A percentile compares a stretch with the other conserved stretches of the same genome.
These are phyloP conservation scores for Xenopus borealis DNA, from an alignment of 2,113 vertebrate genomes.

Conservation along the genomic window DNA sequence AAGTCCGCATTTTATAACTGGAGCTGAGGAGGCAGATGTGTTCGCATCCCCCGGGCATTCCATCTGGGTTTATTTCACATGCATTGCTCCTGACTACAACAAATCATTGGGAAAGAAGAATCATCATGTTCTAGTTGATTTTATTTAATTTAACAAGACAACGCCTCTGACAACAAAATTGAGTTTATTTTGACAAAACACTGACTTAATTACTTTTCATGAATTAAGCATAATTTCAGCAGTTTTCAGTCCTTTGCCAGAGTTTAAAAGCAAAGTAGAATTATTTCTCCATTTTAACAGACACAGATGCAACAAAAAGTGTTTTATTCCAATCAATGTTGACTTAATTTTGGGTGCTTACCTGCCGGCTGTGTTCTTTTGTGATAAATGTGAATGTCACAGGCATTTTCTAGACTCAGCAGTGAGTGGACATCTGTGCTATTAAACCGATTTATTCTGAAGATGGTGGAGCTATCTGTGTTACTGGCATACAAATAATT, in stretches of 20 bases:
- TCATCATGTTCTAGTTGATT: conserved; percentile 48
- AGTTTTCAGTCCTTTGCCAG: background rate
- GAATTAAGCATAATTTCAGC: conserved; percentile 32
- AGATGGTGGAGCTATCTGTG: conserved; percentile 72
- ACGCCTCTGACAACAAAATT: conserved; percentile 9
- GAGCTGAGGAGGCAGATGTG: conserved; percentile 92
- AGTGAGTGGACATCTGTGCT: conserved; percentile 71
- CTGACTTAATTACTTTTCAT: conserved; percentile 14
- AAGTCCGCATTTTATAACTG: conserved; percentile 89
- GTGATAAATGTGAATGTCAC: conserved; percentile 80
- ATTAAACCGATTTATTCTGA: conserved; percentile 89
- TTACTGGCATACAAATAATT: conserved; percentile 85
- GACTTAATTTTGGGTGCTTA: conserved; percentile 54
- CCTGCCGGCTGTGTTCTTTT: conserved; percentile 86
- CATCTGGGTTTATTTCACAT: conserved; percentile 78
- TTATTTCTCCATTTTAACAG: background rate
- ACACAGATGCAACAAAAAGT: background rate
- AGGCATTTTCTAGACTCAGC: conserved; percentile 69
- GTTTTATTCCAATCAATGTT: background rate
- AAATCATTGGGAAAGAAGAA: conserved; percentile 47
- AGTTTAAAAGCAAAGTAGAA: background rate
- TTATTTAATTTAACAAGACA: conserved; percentile 28
- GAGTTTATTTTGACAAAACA: conserved; percentile 30
- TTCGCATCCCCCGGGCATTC: conserved; percentile 82
- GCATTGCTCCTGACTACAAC: conserved; percentile 84